Base-by-base conservation (phyloP, 2,113 vertebrate genomes). In the Leptosomus discolor region DNA sequence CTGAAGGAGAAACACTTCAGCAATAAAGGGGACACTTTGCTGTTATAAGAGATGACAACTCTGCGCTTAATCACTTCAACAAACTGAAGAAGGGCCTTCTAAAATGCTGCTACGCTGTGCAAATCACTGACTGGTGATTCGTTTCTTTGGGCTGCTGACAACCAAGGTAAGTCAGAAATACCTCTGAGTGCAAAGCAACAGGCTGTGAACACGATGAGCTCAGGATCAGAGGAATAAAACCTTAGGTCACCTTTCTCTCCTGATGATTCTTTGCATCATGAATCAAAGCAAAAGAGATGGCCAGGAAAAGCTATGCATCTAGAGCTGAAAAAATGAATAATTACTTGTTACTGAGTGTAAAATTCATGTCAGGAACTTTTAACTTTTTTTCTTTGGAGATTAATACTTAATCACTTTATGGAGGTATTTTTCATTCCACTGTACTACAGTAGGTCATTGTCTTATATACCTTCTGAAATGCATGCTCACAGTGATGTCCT, bases 161-260 rank as follows among this genome's bases (percentile, higher is more conserved):
- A 75, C 34, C 73, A 81, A 91, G 60, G 76, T 41, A 95, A 86
- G 39, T 71, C 65, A 94, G 85, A 96, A 95, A 89, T 19, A 90
- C 67, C 64, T 92, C 0, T 1, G 78, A 71, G 48, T 36, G 46
- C 75, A 90, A 85, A 94, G 73, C 69, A 95, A 89, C 51, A 82
- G 86, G 39, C 60, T 94, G 39, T 48, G 76, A 94, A 82, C 57
- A 92, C 0, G 0, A 60, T 19, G 69, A 91, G 86, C 88, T 91
- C 48, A 73, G 73, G 53, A 88, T 64, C 37, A 80, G 48, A 92
- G 29, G 74, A 89, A 82, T 57, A 94, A 97, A 95, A 95, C 70
- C 78, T 78, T 53, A 76, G 86, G 86, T 92, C 83, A 95, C 68
- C 88, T 84, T 92, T 86, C 56, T 71, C 60, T 91, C 65, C 22